These are phyloP conservation scores for Eulemur rubriventer DNA, from an alignment of 2,797 vertebrate species.

Conservation along the genomic window DNA sequence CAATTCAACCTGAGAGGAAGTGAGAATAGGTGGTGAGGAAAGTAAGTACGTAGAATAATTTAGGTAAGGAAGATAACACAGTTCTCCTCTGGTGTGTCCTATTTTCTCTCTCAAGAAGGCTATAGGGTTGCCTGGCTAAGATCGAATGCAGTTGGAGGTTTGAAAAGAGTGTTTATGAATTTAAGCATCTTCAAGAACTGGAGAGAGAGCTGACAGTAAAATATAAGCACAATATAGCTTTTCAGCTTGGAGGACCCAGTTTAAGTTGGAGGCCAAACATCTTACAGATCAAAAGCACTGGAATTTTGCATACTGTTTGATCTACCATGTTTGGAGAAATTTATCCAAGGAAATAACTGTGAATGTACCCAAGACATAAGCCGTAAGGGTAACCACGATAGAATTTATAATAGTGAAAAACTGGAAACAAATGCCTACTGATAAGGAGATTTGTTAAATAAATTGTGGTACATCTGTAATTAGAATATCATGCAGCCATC, in stretches of 20 bases:
- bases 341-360: conserved; percentile 13
- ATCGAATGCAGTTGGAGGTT: neutral
- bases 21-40: neutral
- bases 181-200: conserved; percentile 27
- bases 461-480: neutral
- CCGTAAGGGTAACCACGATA: neutral
- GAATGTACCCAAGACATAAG: neutral
- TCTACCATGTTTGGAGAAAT: neutral
- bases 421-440: neutral
- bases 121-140: neutral
- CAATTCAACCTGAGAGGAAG: neutral
- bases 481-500: neutral
- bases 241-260: neutral
- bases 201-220: neutral
- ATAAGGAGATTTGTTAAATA: neutral
- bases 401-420: neutral
- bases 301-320: neutral
- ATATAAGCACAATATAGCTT: neutral
- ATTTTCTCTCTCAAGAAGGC: neutral
- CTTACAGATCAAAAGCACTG: neutral
- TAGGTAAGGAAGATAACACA: neutral
- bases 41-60: neutral
- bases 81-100: neutral
- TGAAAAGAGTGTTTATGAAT: neutral
- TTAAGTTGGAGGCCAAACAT: neutral